A percentile compares a stretch with the other conserved stretches of the same genome.
Evolutionary conservation across 1,140 invertebrate species (phyloP).

Genomic region (Asbolus verrucosus): DNA sequence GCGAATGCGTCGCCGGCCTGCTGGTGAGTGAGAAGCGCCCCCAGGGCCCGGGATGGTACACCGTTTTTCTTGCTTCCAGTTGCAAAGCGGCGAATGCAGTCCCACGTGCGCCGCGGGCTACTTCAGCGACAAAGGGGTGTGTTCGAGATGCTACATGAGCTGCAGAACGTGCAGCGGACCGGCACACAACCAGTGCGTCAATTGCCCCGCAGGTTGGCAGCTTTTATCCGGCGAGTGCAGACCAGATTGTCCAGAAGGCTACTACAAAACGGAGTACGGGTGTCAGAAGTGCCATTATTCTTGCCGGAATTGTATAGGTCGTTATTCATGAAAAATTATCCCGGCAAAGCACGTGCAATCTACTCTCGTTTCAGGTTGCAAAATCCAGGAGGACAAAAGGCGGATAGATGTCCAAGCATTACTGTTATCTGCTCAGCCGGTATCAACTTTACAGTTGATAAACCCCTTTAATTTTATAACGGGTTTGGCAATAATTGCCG

Average conservation of each 20-base stretch:
- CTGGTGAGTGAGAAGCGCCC: too few relatives aligned
- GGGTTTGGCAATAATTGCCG: constrained; percentile 74
- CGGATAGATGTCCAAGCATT: constrained; percentile 63
- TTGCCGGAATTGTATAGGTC: constrained; percentile 83
- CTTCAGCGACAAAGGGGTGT: constrained; percentile 85
- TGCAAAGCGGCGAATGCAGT: constrained; percentile 84
- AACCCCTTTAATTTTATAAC: constrained; percentile 72
- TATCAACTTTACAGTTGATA: constrained; percentile 65
- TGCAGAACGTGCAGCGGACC: constrained; percentile 87
- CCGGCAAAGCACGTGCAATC: too few relatives aligned
- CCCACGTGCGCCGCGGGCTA: constrained; percentile 82
- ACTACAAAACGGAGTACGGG: constrained; percentile 81
- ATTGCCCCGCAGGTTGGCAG: constrained; percentile 81
- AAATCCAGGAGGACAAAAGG: constrained; percentile 64
- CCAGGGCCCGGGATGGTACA: too few relatives aligned
- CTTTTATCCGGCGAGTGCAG: constrained; percentile 85
- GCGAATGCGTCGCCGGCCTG: constrained; percentile 77
- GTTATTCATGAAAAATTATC: too few relatives aligned
- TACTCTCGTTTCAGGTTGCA: constrained; percentile 58
- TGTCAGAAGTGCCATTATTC: constrained; percentile 88
- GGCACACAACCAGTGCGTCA: constrained; percentile 84
- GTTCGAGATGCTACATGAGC: constrained; percentile 83
- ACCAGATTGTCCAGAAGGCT: constrained; percentile 85
- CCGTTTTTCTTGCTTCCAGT: too few relatives aligned
- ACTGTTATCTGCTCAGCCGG: constrained; percentile 62